phyloP scores from a whole-genome alignment of 2,113 vertebrate genomes.

The Eidolon helvum region DNA sequence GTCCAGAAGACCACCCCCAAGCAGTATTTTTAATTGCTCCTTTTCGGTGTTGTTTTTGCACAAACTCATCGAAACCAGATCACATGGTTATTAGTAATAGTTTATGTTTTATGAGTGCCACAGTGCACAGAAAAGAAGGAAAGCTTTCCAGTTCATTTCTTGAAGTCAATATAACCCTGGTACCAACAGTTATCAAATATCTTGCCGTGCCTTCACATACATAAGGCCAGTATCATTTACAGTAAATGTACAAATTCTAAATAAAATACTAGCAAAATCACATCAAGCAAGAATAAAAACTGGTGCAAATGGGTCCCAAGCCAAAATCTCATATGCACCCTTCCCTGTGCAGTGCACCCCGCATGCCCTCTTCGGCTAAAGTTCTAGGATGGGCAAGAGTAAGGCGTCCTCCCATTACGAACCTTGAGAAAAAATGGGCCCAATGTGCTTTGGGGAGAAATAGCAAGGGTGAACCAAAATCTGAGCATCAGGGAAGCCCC shows the following conservation, averaged over 20 bases:
- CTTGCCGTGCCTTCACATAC: neutral
- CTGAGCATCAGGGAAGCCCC: neutral
- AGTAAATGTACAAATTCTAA: neutral
- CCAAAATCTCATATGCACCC: neutral
- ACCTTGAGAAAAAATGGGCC: neutral
- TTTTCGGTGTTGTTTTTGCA: neutral
- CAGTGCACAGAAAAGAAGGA: neutral
- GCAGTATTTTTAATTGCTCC: neutral
- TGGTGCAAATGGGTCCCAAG: neutral
- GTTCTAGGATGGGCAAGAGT: neutral
- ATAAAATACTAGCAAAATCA: neutral
- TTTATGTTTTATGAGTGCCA: neutral
- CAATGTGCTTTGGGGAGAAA: neutral
- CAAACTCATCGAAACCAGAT: neutral
- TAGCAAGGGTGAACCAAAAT: too few species aligned
- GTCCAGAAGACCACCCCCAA: neutral
- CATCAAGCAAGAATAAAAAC: neutral
- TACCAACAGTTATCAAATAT: neutral
- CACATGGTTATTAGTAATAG: rapidly evolving
- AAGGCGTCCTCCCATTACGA: neutral
- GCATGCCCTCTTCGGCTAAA: neutral
- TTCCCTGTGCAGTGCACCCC: neutral
- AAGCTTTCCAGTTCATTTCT: neutral
- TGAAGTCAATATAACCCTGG: neutral
- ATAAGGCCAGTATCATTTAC: neutral